Conservation (phyloP, 2,888 invertebrate genomes). For the Antitype chi region DNA sequence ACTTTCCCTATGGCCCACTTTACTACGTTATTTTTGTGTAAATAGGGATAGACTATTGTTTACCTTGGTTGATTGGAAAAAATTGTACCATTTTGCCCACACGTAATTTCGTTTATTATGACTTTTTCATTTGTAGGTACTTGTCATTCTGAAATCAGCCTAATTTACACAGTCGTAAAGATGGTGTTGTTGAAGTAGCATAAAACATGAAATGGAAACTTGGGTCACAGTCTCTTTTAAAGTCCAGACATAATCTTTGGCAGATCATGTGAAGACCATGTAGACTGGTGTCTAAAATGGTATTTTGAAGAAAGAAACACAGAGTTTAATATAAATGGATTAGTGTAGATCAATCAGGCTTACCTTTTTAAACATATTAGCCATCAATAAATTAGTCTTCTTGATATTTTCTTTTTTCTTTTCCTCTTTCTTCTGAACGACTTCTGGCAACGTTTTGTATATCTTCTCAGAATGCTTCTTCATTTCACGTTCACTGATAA, state of each 20-base stretch:
- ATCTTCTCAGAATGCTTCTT: constrained; percentile 88
- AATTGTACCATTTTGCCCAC: no score
- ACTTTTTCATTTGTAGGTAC: background rate
- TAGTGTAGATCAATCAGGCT: background rate
- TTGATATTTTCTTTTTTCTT: constrained; percentile 91
- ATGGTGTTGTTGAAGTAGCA: background rate
- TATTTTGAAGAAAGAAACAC: no score
- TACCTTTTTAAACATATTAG: constrained; percentile 94
- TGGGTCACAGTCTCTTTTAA: no score
- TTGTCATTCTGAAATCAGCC: background rate
- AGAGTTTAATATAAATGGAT: background rate
- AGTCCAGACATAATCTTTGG: no score
- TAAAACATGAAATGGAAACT: background rate
- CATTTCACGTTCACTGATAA: constrained; percentile 87
- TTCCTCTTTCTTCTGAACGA: constrained; percentile 91
- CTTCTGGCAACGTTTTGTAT: constrained; percentile 94
- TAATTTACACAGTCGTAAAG: background rate
- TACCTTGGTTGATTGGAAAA: no score
- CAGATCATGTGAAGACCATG: no score
- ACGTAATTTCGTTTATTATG: background rate
- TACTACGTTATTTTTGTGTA: no score
- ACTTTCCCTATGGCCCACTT: no score
- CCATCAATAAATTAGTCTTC: constrained; percentile 94
- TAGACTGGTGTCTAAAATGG: no score
- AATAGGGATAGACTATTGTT: no score